phyloP scores from a whole-genome alignment of 2,113 vertebrate species.

The Gymnorhina tibicen region DNA sequence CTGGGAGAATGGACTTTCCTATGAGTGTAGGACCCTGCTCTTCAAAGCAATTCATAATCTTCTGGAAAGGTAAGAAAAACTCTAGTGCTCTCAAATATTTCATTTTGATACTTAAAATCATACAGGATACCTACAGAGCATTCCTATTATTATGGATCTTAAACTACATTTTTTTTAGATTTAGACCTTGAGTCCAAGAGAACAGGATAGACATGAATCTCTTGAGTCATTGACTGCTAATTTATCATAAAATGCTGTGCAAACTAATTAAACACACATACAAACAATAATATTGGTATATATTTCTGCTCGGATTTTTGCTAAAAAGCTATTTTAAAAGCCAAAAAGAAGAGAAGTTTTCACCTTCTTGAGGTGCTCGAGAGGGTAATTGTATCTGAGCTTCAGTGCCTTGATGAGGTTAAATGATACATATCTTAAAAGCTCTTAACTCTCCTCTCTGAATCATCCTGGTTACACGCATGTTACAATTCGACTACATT shows the following conservation, averaged over 20 bases:
- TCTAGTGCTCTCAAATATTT: neutral
- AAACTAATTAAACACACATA: neutral
- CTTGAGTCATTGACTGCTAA: neutral
- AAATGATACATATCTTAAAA: neutral
- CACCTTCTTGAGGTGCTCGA: neutral
- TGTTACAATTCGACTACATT: neutral
- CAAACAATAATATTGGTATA: neutral
- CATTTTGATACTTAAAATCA: neutral
- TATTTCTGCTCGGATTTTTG: neutral
- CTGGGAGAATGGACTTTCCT: constrained; percentile 97
- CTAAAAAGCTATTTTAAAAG: neutral
- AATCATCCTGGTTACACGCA: accelerated
- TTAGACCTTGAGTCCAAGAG: neutral
- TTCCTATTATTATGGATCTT: neutral
- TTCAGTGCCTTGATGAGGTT: neutral
- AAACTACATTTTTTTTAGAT: neutral
- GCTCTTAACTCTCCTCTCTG: neutral
- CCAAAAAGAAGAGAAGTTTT: neutral
- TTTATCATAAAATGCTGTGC: neutral
- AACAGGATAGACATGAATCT: neutral
- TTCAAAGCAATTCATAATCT: constrained; percentile 99
- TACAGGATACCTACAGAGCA: neutral
- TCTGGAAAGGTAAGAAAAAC: constrained; percentile 89
- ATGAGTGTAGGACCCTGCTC: constrained; percentile 96
- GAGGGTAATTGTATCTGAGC: neutral